These are phyloP conservation scores for Odobenus rosmarus DNA, from an alignment of 2,113 vertebrate species.

Conservation along the genomic window DNA sequence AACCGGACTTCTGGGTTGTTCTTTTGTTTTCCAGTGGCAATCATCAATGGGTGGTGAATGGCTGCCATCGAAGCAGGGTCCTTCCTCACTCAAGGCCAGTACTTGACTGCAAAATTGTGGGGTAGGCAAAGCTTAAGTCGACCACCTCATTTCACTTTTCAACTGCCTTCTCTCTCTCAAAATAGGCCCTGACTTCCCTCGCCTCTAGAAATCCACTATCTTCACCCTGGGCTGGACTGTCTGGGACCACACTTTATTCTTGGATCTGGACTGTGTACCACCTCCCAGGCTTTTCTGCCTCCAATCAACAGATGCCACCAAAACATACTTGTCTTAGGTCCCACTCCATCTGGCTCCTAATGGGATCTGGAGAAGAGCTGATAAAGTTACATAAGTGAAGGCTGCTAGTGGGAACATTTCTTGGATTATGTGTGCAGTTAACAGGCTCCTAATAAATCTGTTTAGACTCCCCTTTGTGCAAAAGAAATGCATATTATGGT, in stretches of 20 bases:
- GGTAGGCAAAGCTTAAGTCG: neutral
- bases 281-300: neutral
- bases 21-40: neutral
- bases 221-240: neutral
- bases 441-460: neutral
- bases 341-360: neutral
- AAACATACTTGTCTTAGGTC: neutral
- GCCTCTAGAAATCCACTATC: neutral
- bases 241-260: neutral
- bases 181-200: neutral
- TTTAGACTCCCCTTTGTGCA: neutral
- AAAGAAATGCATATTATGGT: neutral
- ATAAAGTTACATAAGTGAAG: neutral
- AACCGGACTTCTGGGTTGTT: neutral
- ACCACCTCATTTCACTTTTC: neutral
- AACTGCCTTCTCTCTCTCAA: neutral
- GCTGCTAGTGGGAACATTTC: neutral
- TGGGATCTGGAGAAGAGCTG: neutral
- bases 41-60: neutral
- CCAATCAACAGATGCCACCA: neutral
- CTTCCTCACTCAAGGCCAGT: neutral
- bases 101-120: neutral
- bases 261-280: neutral
- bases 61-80: neutral
- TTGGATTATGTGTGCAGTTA: neutral